Evolutionary conservation across 2,113 vertebrate genomes (phyloP), one percentile per base, ranked within the genome.

Genomic region (Anseranas semipalmata): DNA sequence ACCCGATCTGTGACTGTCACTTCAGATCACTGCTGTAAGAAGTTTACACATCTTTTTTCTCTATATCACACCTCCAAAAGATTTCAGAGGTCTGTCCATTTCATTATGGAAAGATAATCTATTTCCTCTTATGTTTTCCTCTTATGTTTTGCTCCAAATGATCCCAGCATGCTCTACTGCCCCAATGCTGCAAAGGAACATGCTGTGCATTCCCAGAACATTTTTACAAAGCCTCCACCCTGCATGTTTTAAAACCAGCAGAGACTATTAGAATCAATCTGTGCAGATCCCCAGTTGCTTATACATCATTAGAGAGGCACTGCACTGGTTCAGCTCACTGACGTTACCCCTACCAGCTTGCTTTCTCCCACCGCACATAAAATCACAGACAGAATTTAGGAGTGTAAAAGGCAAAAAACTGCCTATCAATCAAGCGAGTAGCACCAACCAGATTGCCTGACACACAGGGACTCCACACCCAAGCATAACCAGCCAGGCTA

Each of bases 311-410:
- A 60, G 58, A 68, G 25, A 76, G 11, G 28, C n/a, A 78, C 6
- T 68, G 37, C 25, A 46, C 12, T 66, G 87, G 35, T 15, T 84
- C 68, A 78, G 60, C 30, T 67, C 66, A 24, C 18, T 90, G 46
- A 75, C 35, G 55, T 90, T 24, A 75, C 10, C 9, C 5, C 28
- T 41, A 21, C 39, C 52, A 75, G 10, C 6, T 53, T 65, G 28
- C 35, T 59, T 28, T 37, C 43, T 68, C 22, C 63, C 30, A 59
- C 4, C 8, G 33, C 28, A 60, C 22, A 68, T 41, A 73, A 85
- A 56, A 41, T 0, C 0, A 0, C 10, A 43, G 33, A 33, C 56
- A 39, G 12, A 75, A 78, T 25, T 5, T 67, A 65, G 32, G 20
- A 48, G 22, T 62, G 8, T 9, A 24, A 82, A 56, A 14, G 3